These are phyloP conservation scores for Vespertilio murinus DNA, from an alignment of 2,797 vertebrate species.

Conservation along the genomic window DNA sequence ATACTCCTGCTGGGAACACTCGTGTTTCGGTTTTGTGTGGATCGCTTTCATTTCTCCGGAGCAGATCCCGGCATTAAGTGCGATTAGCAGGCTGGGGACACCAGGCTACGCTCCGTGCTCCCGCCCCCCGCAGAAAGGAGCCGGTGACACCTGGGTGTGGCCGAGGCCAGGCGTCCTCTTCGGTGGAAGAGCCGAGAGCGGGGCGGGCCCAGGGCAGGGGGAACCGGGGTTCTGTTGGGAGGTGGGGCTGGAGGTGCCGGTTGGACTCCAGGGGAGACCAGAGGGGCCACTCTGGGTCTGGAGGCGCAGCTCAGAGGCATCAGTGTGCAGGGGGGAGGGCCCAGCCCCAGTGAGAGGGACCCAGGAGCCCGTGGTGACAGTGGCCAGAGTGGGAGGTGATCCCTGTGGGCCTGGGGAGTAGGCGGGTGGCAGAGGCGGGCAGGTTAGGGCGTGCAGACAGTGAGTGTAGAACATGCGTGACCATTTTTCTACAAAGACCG, in stretches of 20 bases:
- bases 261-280: background rate
- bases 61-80: background rate
- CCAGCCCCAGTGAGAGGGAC: background rate
- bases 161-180: background rate
- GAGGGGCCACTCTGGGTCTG: background rate
- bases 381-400: background rate
- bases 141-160: background rate
- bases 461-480: background rate
- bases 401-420: background rate
- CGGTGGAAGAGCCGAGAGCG: background rate
- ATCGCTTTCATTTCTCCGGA: background rate
- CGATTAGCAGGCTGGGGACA: fast-evolving
- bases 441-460: background rate
- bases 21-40: background rate
- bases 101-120: background rate
- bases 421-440: too few relatives aligned
- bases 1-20: background rate
- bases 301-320: background rate
- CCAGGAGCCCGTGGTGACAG: background rate
- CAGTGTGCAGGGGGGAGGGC: background rate
- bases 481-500: background rate
- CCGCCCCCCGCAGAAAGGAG: background rate
- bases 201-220: background rate
- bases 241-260: background rate
- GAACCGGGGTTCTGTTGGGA: background rate